Percentiles rank a stretch among this genome's conserved stretches.
These are phyloP conservation scores for Dryobota labecula DNA, from an alignment of 2,888 invertebrate species.

Conservation along the genomic window DNA sequence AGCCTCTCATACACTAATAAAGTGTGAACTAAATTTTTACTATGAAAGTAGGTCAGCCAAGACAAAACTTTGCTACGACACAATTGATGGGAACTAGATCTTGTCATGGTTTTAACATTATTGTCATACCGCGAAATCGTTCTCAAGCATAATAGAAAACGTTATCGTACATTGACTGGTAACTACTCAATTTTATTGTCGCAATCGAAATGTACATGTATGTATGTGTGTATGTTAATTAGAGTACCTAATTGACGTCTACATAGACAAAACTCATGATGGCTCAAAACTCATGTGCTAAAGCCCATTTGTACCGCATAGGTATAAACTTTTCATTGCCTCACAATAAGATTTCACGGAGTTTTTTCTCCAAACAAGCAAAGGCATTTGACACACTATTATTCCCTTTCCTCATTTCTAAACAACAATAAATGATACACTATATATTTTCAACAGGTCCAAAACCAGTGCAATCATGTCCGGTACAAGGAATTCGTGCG, in stretches of 20 bases:
- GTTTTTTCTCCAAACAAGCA: neutral
- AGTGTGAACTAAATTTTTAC: conserved; percentile 4
- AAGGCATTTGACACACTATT: neutral
- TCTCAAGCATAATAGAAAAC: neutral
- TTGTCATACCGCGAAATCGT: conserved; percentile 3
- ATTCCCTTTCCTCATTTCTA: neutral
- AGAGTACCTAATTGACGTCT: neutral
- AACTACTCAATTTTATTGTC: conserved; percentile 1
- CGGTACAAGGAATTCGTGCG: conserved; percentile 77
- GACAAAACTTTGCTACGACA: conserved; percentile 11
- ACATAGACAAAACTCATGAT: neutral
- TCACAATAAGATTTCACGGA: neutral
- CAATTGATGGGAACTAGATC: conserved; percentile 31
- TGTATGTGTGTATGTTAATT: too few relatives aligned
- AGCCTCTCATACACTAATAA: neutral
- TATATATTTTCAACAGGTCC: conserved; percentile 60
- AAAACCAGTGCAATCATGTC: conserved; percentile 72
- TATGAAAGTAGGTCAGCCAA: conserved; percentile 14
- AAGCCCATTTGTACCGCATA: neutral
- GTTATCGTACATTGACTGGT: neutral
- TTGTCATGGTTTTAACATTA: conserved; percentile 6
- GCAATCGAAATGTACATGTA: neutral
- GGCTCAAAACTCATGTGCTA: neutral
- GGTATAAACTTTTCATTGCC: neutral
- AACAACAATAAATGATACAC: neutral